A percentile compares a stretch with the other conserved stretches of the same genome.
phyloP scores from a whole-genome alignment of 2,888 invertebrate genomes.

The Tachina grossa region DNA sequence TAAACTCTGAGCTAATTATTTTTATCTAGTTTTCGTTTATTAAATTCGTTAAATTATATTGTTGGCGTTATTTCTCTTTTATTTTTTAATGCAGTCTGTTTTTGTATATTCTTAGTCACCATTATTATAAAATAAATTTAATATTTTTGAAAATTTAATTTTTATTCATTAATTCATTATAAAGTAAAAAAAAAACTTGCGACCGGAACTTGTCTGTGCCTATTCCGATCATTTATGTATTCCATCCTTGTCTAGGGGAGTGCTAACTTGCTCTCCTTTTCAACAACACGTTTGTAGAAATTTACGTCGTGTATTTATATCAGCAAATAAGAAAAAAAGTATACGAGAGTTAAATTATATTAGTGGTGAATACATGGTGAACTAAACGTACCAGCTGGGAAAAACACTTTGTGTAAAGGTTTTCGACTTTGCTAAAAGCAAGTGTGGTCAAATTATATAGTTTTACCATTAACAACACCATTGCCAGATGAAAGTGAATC shows the following conservation, averaged over 20 bases:
- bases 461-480: no score
- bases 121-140: not conserved
- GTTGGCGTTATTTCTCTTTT: no score
- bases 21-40: not conserved
- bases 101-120: no score
- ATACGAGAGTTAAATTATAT: conserved; percentile 75
- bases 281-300: conserved; percentile 88
- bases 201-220: conserved; percentile 81
- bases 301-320: conserved; percentile 63
- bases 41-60: no score
- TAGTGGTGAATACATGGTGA: no score
- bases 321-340: conserved; percentile 60
- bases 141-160: conserved; percentile 46
- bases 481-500: not conserved
- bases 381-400: no score
- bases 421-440: not conserved
- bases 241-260: conserved; percentile 99
- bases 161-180: conserved; percentile 17
- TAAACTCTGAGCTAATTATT: no score
- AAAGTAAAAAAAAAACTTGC: conserved; percentile 76
- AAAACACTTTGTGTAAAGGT: not conserved
- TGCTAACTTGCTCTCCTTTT: conserved; percentile 99
- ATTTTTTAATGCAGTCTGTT: no score
- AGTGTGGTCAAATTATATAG: not conserved
- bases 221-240: conserved; percentile 84